These are phyloP conservation scores for Passerculus sandwichensis DNA, from an alignment of 2,797 vertebrate species.

Conservation along the genomic window DNA sequence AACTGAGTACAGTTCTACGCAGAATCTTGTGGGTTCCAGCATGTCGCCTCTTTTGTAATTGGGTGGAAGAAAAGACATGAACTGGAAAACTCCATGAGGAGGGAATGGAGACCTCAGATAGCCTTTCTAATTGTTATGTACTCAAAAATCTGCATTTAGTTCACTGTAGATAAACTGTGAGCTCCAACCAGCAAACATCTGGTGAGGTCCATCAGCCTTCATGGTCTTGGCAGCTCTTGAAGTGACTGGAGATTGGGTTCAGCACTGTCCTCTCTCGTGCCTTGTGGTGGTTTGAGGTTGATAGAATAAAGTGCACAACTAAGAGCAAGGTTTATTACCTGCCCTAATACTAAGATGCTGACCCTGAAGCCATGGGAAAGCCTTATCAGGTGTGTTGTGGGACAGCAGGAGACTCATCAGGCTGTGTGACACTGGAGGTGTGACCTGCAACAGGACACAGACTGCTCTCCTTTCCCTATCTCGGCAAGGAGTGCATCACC, in stretches of 20 bases:
- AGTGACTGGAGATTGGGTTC: not conserved
- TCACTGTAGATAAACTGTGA: not conserved
- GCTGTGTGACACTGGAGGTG: not conserved
- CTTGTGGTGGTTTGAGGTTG: not conserved
- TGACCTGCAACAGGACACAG: not conserved
- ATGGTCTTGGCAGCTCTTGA: not conserved
- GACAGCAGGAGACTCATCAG: not conserved
- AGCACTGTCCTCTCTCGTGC: not conserved
- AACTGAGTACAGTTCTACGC: not conserved
- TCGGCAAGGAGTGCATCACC: not conserved
- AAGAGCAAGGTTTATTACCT: not conserved
- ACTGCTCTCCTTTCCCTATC: not conserved
- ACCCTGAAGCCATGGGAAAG: not conserved
- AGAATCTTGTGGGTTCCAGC: not conserved
- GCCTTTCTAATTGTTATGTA: not conserved
- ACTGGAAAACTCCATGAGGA: not conserved
- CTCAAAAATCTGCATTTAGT: not conserved
- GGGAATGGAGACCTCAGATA: not conserved
- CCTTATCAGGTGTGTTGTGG: not conserved
- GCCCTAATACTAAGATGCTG: not conserved
- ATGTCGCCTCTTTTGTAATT: not conserved
- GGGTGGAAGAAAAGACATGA: not conserved
- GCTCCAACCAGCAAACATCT: not conserved
- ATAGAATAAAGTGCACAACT: not conserved
- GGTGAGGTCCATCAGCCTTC: not conserved